Base-by-base conservation (phyloP, 2,888 invertebrate genomes). In the Eupeodes luniger region DNA sequence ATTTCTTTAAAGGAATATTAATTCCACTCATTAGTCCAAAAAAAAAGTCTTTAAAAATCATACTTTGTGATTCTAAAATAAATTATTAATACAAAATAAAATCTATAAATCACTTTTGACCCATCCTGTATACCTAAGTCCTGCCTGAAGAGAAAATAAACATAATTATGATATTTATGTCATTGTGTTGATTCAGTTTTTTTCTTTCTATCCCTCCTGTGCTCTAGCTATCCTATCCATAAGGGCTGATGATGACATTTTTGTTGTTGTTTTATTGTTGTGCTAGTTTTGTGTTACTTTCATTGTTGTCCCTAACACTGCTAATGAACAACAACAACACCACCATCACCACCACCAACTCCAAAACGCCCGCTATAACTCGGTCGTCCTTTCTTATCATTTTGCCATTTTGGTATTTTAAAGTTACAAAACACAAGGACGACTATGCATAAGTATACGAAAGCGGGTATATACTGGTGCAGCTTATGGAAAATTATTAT, bases 141-240 rank as follows among this genome's bases (percentile, higher is more conserved):
- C 34, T 62, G 74, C n/a, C 74, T 64, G 7, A 19, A 19, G 27
- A 64, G 40, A 74, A 77, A 66, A 77, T 77, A 77, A 85, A 77
- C 84, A 80, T 81, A 84, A 83, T 84, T 87, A 87, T 77, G 77
- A 81, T 51, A 67, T 76, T 81, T 72, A 55, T 81, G 49, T 81
- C 36, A 47, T 70, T 85, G 62, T 62, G 47, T 51, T 72, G 53
- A 75, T 62, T 75, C 27, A 44, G 19, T 19, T 51, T 44, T 57
- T 36, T 70, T 27, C 27, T 47, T 36, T 12, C 47, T 5, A n/a
- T n/a, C 36, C n/a, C 27, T 12, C n/a, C 34, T 34, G 4, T 57
- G 5, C 5, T 0, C 16, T 27, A 27, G 27, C 27, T 27, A 9
- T 27, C 27, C 44, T 47, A 27, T 72, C 44, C 57, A 40, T 27